Base-by-base conservation (phyloP, 2,113 vertebrate genomes). In the Dasypus novemcinctus region DNA sequence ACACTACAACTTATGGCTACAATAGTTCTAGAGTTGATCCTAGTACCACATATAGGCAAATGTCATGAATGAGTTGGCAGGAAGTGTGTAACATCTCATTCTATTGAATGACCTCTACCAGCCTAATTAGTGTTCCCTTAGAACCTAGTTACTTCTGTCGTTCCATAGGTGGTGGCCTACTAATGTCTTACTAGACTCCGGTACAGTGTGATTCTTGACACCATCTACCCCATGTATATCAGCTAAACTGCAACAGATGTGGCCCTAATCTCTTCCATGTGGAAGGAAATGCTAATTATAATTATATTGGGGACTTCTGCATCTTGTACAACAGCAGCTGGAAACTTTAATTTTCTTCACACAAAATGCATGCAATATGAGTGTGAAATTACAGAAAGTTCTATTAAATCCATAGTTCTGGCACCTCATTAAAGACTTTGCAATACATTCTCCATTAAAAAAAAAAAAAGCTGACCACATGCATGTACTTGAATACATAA, bases 371-470 rank as follows among this genome's bases (percentile, higher is more conserved):
- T n/a, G 23, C 75, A 92, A 29, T 86, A 87, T 61, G 21, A 20
- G 74, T 96, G 81, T 95, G 92, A 96, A 96, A 95, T 97, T 93
- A 95, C 92, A 97, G 66, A 80, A 92, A 69, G 74, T 12, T 75
- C 23, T 49, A 94, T 94, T 90, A 89, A 91, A 43, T 96, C 91
- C 43, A 85, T 46, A 79, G 41, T 46, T 83, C 68, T 80, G 82
- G 52, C 81, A 97, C 96, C 90, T 96, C 93, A 74, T 98, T 96
- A 96, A 95, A 95, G 31, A 95, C 43, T 87, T 91, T 87, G 49
- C 83, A 95, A 43, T 57, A 21, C n/a, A 43, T 83, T 86, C 49
- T 95, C 71, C 27, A 96, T 91, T 91, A 54, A 6, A 76, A 33
- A 31, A 57, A 59, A 84, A 75, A 76, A 4, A 36, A 54, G 25